phyloP scores from a whole-genome alignment of 1,140 invertebrate genomes.

The Amphibalanus amphitrite region DNA sequence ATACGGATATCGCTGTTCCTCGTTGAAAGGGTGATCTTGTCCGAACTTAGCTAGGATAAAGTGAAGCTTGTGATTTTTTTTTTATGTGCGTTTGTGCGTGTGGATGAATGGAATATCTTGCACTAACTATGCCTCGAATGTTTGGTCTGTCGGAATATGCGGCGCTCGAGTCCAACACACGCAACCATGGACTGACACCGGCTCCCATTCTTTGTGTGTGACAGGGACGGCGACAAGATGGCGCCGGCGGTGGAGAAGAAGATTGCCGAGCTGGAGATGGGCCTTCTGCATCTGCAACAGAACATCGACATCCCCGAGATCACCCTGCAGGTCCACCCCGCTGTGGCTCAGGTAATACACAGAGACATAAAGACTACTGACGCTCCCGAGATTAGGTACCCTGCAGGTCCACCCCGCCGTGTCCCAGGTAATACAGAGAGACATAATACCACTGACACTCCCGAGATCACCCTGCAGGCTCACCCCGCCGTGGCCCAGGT shows the following conservation, averaged over 20 bases:
- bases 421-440: slow-evolving; percentile 35
- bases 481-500: slow-evolving; percentile 52
- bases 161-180: not conserved
- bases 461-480: too few relatives aligned
- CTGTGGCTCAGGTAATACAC: too few relatives aligned
- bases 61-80: slow-evolving; percentile 4
- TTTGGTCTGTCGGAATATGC: too few relatives aligned
- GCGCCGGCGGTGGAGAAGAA: slow-evolving; percentile 97
- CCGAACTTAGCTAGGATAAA: too few relatives aligned
- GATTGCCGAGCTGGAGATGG: slow-evolving; percentile 98
- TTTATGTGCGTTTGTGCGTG: slow-evolving; percentile 3
- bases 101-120: not conserved
- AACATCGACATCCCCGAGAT: slow-evolving; percentile 99
- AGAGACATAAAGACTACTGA: too few relatives aligned
- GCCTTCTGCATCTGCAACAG: slow-evolving; percentile 93
- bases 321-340: slow-evolving; percentile 76
- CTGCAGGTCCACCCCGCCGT: slow-evolving; percentile 80
- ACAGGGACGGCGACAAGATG: slow-evolving; percentile 95
- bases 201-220: not conserved
- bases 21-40: too few relatives aligned
- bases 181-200: not conserved
- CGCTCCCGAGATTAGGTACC: too few relatives aligned
- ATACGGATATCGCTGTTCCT: too few relatives aligned
- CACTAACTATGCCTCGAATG: too few relatives aligned
- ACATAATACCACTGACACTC: too few relatives aligned